These are phyloP conservation scores for Trissoscelio sp. DNA, from an alignment of 2,888 invertebrate species.

Conservation along the genomic window DNA sequence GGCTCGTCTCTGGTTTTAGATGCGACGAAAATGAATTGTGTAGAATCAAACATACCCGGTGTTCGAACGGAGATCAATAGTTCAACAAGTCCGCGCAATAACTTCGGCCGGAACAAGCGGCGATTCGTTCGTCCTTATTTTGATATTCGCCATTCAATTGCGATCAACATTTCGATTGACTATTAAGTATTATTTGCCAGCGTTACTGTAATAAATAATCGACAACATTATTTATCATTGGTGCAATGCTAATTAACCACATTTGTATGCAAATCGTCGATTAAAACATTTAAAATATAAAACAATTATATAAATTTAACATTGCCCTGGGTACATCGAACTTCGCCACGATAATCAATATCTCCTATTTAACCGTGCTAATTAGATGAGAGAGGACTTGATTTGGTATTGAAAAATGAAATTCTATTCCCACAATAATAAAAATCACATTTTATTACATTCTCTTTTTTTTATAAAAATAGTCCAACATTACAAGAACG, in stretches of 20 bases:
- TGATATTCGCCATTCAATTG: not conserved
- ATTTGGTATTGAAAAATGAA: too few relatives aligned
- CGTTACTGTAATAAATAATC: slow-evolving; percentile 4
- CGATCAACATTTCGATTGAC: not conserved
- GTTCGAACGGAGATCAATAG: slow-evolving; percentile 20
- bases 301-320: slow-evolving; percentile 1
- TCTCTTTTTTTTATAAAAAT: too few relatives aligned
- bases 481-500: too few relatives aligned
- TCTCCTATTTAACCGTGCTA: too few relatives aligned
- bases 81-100: slow-evolving; percentile 30
- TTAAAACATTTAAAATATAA: slow-evolving; percentile 9
- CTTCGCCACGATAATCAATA: slow-evolving; percentile 10
- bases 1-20: not conserved
- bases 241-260: not conserved
- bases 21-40: slow-evolving; percentile 25
- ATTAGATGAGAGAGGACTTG: too few relatives aligned
- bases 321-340: not conserved
- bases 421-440: too few relatives aligned
- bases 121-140: slow-evolving; percentile 1
- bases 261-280: slow-evolving; percentile 24
- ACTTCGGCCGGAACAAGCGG: not conserved
- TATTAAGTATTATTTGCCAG: slow-evolving; percentile 21
- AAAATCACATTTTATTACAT: too few relatives aligned
- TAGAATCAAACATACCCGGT: slow-evolving; percentile 32
- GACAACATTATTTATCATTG: slow-evolving; percentile 11